These are phyloP conservation scores for Drosophila atroscutellata DNA, from an alignment of 2,888 invertebrate genomes.

Conservation along the genomic window DNA sequence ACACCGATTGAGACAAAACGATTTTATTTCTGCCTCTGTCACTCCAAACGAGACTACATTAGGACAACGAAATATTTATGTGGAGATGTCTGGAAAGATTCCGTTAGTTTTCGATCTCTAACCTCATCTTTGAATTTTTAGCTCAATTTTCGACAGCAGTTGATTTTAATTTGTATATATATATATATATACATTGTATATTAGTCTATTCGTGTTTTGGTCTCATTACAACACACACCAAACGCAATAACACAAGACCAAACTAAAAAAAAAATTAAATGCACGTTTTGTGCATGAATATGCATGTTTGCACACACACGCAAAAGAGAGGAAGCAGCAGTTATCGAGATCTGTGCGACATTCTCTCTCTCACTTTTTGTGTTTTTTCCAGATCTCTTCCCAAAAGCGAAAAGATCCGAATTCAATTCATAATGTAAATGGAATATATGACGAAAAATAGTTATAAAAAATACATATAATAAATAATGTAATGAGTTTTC, in stretches of 20 bases:
- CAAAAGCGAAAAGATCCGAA: not conserved
- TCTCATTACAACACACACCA: not conserved
- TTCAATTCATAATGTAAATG: not conserved
- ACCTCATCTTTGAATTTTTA: not conserved
- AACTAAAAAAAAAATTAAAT: not conserved
- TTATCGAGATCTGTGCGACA: not conserved
- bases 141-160: not conserved
- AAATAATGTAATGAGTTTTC: not conserved
- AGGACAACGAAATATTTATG: not conserved
- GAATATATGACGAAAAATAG: not conserved
- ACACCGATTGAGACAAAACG: not conserved
- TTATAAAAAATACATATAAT: not conserved
- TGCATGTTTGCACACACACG: not conserved
- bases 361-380: not conserved
- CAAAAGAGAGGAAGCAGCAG: not conserved
- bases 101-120: not conserved
- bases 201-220: not conserved
- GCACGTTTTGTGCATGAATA: not conserved
- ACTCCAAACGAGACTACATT: not conserved
- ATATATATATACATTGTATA: no score
- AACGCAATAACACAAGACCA: not conserved
- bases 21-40: not conserved
- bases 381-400: not conserved
- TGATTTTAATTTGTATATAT: not conserved
- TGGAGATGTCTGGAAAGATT: not conserved